A percentile compares a stretch with the other conserved stretches of the same genome.
phyloP scores from a whole-genome alignment of 1,140 invertebrate genomes.

The Diuraphis noxia region DNA sequence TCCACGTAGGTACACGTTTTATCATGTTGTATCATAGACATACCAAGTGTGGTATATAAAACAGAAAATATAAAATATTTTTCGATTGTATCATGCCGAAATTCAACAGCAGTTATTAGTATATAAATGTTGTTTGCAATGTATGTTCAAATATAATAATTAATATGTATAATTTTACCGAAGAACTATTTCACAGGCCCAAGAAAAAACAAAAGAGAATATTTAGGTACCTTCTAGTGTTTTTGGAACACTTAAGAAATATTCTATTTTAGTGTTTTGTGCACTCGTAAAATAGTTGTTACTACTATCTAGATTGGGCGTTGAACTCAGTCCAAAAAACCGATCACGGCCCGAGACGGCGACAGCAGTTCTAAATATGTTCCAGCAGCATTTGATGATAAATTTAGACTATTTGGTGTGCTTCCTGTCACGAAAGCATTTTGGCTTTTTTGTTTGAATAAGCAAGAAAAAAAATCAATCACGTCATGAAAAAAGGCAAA shows the following conservation, averaged over 20 bases:
- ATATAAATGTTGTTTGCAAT: neutral
- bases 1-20: no score
- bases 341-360: neutral
- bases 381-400: neutral
- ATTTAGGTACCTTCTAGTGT: neutral
- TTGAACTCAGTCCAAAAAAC: constrained; percentile 24
- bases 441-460: neutral
- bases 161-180: neutral
- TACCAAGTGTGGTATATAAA: neutral
- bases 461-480: neutral
- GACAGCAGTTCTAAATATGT: constrained; percentile 17
- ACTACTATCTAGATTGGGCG: neutral
- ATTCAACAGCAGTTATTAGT: neutral
- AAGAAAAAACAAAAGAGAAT: neutral
- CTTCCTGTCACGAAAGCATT: neutral
- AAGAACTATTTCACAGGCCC: neutral
- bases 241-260: neutral
- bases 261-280: constrained; percentile 41
- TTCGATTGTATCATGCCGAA: neutral
- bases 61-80: neutral
- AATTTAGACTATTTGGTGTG: constrained; percentile 22
- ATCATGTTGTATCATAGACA: neutral
- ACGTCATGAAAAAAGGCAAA: constrained; percentile 19
- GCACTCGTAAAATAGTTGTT: constrained; percentile 25
- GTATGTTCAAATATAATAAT: neutral